Conservation (phyloP, 2,113 vertebrate species). For the Mixornis gularis region DNA sequence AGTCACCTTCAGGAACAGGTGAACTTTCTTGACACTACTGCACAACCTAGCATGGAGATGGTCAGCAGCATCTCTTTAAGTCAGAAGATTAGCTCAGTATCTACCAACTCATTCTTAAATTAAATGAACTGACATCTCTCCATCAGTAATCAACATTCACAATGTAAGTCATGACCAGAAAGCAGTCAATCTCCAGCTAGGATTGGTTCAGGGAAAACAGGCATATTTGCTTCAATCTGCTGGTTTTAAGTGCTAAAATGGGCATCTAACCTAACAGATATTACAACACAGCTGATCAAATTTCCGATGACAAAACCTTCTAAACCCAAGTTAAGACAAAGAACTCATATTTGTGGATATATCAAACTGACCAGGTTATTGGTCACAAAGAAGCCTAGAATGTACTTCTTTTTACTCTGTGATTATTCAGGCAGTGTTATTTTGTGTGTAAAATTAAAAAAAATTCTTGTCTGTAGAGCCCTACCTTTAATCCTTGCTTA, state of each 20-base stretch:
- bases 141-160: neutral
- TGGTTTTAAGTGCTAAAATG: neutral
- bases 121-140: neutral
- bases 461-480: neutral
- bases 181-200: neutral
- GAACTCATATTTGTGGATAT: neutral
- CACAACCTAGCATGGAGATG: neutral
- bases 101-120: neutral
- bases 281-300: neutral
- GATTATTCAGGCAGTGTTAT: neutral
- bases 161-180: neutral
- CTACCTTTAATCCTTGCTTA: neutral
- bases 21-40: neutral
- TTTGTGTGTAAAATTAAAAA: neutral
- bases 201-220: neutral
- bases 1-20: neutral
- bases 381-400: neutral
- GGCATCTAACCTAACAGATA: neutral
- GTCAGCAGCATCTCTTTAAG: neutral
- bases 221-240: neutral
- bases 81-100: neutral
- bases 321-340: neutral
- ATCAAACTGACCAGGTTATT: neutral
- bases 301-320: neutral
- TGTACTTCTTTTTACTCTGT: neutral